Base-by-base conservation (phyloP, 2,797 vertebrate genomes). In the Ceyx erithaca region DNA sequence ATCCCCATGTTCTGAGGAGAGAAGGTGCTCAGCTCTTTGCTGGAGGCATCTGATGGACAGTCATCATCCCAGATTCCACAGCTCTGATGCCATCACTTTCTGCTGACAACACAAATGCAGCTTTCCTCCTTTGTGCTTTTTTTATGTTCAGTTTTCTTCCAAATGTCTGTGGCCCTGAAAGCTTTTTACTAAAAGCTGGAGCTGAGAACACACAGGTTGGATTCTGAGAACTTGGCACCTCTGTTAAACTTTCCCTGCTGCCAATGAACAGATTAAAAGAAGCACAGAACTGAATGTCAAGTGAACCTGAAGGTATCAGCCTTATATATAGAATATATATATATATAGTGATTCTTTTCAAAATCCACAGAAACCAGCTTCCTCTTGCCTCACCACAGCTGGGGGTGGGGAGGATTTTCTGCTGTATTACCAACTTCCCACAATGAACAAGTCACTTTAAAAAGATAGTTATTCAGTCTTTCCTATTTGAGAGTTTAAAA, bases 1-100 rank as follows among this genome's bases (percentile, higher is more conserved):
- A 91, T 37, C 55, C 26, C 59, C 58, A 30, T 69, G 55, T 59
- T 83, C 31, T 83, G 93, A 92, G 55, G 76, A 48, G 71, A 64
- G 67, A 75, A 87, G 49, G 69, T 54, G 85, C 41, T 57, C 33
- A 72, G 80, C 59, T 69, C 48, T 68, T 67, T 76, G 84, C 89
- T 89, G 73, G 51, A 93, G 73, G 93, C 41, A 0, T 49, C 94
- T 84, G 63, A 87, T 2, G 1, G 68, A 52, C 46, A 72, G 49
- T 64, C 63, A 73, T 10, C 69, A 80, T 52, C 73, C 37, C 69
- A 78, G 68, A 95, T 95, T 94, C 89, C 93, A 93, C 52, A 86
- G 67, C 48, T 89, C 10, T 92, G 92, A 95, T 22, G 55, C 73
- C 85, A 85, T 41, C 40, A 45, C 59, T 14, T 72, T 83, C 73